These are phyloP conservation scores for Poecilobothrus nobilitatus DNA, from an alignment of 2,888 invertebrate species.

Conservation along the genomic window DNA sequence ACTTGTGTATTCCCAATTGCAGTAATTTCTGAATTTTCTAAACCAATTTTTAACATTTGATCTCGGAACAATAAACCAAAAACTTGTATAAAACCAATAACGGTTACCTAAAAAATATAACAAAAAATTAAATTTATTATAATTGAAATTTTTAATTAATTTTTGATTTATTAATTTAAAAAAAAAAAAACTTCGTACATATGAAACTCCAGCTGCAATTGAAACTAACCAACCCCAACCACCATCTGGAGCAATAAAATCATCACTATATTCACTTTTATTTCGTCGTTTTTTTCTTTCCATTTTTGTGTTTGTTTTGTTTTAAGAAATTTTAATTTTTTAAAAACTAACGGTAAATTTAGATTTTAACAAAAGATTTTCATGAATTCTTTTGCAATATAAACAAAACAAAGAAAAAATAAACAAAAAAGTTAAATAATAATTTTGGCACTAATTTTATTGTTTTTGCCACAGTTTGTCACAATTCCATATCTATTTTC, in stretches of 20 bases:
- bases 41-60: conserved; percentile 51
- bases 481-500: no score
- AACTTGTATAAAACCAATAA: conserved; percentile 59
- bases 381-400: no score
- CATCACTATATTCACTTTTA: conserved; percentile 42
- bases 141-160: conserved; percentile 21
- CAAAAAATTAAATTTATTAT: conserved; percentile 7
- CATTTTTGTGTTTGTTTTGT: not conserved
- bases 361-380: no score
- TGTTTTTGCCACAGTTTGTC: no score
- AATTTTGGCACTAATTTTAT: no score
- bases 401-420: no score
- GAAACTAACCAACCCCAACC: conserved; percentile 68
- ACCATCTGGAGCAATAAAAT: conserved; percentile 63
- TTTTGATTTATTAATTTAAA: not conserved
- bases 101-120: conserved; percentile 55
- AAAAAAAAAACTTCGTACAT: conserved; percentile 47
- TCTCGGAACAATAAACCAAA: conserved; percentile 64
- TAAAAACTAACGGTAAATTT: no score
- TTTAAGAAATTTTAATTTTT: no score
- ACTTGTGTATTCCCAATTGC: conserved; percentile 64
- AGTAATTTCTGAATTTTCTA: conserved; percentile 58
- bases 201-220: conserved; percentile 61
- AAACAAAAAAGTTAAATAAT: no score
- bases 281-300: conserved; percentile 43